These are phyloP conservation scores for Gymnoscopelus microlampas DNA, from an alignment of 2,797 vertebrate genomes.

Conservation along the genomic window DNA sequence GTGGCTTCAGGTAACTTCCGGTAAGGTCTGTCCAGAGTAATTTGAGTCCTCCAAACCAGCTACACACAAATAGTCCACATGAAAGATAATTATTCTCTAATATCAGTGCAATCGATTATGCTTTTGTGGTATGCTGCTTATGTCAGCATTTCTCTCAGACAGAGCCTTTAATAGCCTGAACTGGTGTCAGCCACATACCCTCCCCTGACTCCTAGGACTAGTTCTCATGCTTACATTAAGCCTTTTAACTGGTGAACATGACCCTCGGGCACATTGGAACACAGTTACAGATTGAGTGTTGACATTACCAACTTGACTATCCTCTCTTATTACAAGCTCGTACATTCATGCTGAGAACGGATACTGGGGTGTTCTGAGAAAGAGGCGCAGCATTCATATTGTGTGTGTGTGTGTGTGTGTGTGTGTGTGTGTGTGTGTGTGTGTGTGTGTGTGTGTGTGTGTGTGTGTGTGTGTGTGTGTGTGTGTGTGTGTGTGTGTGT, in stretches of 20 bases:
- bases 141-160: background rate
- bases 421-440: background rate
- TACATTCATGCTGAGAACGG: slow-evolving; percentile 19
- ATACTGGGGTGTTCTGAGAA: background rate
- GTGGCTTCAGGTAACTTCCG: no score
- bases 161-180: background rate
- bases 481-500: background rate
- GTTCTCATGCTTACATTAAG: background rate
- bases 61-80: slow-evolving; percentile 29
- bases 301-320: slow-evolving; percentile 29
- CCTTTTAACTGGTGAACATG: background rate
- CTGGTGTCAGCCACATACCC: background rate
- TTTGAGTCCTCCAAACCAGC: slow-evolving; percentile 34
- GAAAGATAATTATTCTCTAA: slow-evolving; percentile 24
- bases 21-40: slow-evolving; percentile 29
- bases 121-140: slow-evolving; percentile 8
- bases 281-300: slow-evolving; percentile 25
- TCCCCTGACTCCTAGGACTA: background rate
- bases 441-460: background rate
- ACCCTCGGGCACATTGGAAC: background rate
- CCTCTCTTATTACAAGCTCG: slow-evolving; percentile 33
- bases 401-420: slow-evolving; percentile 7
- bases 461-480: background rate
- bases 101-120: background rate
- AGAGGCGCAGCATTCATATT: no score